Evolutionary conservation across 2,113 vertebrate genomes (phyloP), one percentile per base, ranked within the genome.

Genomic region (Balaenoptera acutorostrata): DNA sequence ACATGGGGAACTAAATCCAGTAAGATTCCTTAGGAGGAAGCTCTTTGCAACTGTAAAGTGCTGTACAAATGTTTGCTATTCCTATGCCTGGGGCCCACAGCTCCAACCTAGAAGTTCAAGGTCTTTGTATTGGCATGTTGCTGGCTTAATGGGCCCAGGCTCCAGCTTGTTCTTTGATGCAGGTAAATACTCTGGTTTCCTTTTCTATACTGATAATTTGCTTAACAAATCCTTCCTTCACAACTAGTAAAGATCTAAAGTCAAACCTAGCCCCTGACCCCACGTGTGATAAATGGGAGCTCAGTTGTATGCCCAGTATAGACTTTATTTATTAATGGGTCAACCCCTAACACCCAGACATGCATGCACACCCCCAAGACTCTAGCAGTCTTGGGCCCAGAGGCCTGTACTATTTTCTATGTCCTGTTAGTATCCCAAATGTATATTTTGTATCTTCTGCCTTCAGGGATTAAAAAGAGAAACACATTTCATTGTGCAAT

Each of bases 401-500:
- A 36, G 36, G 8, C 27, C 57, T 41, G 8, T 66, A 41, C 1
- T 63, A 20, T 86, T 87, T 85, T 84, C 88, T 17, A 20, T n/a
- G 46, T 69, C 41, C 63, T 55, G 3, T 49, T 90, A 63, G 33
- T 33, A 86, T 96, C 63, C 61, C 57, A 68, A 75, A 78, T 41
- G n/a, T 63, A 11, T 93, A 59, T 55, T 94, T 85, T 86, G 31
- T 55, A 64, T 95, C 77, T 88, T 69, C 74, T 96, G 71, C 36
- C 81, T 95, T 88, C 72, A 82, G 71, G 78, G 75, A 93, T 95
- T 87, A 86, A 80, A 86, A 89, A 77, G 75, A 85, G 92, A 96
- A 98, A 90, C 55, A 63, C 20, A 15, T 93, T 71, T 91, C 72
- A 63, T 74, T 61, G 17, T 77, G 55, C 72, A 88, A 88, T 94